Evolutionary conservation across 1,140 invertebrate genomes (phyloP), one percentile per base, ranked within the genome.

Genomic region (Palaemon carinicauda): DNA sequence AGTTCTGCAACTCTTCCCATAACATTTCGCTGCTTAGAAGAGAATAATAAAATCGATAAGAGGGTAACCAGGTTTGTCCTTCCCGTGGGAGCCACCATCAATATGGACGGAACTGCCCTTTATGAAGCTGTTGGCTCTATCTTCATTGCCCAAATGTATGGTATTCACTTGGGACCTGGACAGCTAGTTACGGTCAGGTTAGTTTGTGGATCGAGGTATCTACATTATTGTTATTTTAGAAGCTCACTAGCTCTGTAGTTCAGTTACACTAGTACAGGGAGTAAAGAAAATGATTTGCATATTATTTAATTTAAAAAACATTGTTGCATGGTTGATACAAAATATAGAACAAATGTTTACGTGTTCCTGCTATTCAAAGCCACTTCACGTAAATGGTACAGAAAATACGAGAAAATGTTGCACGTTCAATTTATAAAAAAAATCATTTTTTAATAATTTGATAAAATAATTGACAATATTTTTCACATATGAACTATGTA

Each of bases 61-160:
- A 93, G 97, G 80, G 96, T 99, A 51, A 97, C 97, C 0, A 93
- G 98, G 71, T 99, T 99, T 90, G 97, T 99, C 10, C 95, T 99
- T 88, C 98, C 98, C 2, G 97, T 99, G 82, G 98, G 97, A 24
- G 97, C 97, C 50, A 98, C 97, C 10, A 98, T 98, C 89, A 98
- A 98, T 92, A 97, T 98, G 96, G 97, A 98, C 91, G 97, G 97
- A 24, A 98, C 97, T 0, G 98, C 97, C 0, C 92, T 98, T 5
- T 98, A 98, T 90, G 97, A 98, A 91, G 97, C 97, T 1, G 96
- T 98, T 0, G 97, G 97, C 0, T 97, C 97, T 12, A 95, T 99
- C 83, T 99, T 98, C 90, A 98, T 99, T 81, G 96, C 97, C 29
- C 97, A 99, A 92, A 94, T 97, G 53, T 94, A 96, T 90, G 93